Base-by-base conservation (phyloP, 2,888 invertebrate genomes). In the Subacronicta megacephala region DNA sequence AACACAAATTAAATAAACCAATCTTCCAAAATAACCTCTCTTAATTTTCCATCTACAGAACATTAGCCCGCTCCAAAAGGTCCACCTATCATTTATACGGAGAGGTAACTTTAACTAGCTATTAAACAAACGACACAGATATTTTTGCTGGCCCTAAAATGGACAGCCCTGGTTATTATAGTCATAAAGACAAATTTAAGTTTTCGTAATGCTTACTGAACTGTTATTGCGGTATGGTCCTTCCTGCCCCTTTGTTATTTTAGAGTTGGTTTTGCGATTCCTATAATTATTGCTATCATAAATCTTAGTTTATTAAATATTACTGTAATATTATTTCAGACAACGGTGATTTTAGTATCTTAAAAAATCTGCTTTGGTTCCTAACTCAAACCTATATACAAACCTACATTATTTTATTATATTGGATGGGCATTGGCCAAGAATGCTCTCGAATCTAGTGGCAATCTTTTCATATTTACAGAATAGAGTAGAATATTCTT, bases 41-140 rank as follows among this genome's bases (percentile, higher is more conserved):
- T 46, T 18, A 51, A 33, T 37, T 58, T 58, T 45, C 38, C 56
- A 49, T 61, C 58, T 42, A 42, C 42, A 26, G 33, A 23, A 53
- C 63, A 67, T 73, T 75, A 71, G 26, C 40, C 16, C 20, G 26
- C 35, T 52, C 63, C 26, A 43, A 61, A 63, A 55, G 46, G 54
- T 17, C 36, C 43, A 35, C 15, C 61, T 45, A 50, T 66, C 66
- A 41, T 60, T 71, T 66, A 54, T 40, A 26, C 35, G 44, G 51
- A 37, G 54, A 75, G 63, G 72, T 73, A 62, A 49, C 55, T 43
- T 52, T 72, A 63, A 52, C 67, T 57, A 43, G 41, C 61, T 44
- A 75, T 75, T 53, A 63, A 41, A 44, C 44, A 59, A 73, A 73
- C 23, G 72, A 63, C 50, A 36, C 38, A 41, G 60, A 57, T 72